Base-by-base conservation (phyloP, 2,797 vertebrate genomes). In the Fundulus diaphanus region DNA sequence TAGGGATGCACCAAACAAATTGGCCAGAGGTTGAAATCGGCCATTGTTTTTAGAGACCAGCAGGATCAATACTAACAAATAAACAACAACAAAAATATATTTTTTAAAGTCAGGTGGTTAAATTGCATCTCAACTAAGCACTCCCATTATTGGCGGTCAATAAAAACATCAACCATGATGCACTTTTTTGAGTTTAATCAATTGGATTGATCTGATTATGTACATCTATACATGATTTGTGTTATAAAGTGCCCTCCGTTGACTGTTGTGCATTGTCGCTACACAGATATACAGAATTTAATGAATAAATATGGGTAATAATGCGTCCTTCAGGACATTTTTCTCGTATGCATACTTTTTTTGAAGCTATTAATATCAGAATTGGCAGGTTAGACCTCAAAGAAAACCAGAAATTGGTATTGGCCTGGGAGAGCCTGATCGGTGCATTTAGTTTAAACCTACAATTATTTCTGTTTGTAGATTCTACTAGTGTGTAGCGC, bases 401-500 rank as follows among this genome's bases (percentile, higher is more conserved):
- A 40, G 40, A 40, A 40, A 40, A 40, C 40, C 5, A 40, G 40
- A 42, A 11, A 42, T 42, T 7, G 11, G 11, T 11, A 42, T 42
- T 42, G 40, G 40, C 11, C 7, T 8, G 11, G 20, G 37, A 63
- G 37, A 35, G 20, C 33, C 20, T 22, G 20, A 37, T 37, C 9
- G 18, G 2, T 42, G 40, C n/a, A 29, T 40, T 40, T 65, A 35
- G 18, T 40, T 40, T 65, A 35, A 7, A 65, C 35, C 22, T 13
- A 0, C 13, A 44, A 44, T 24, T 12, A 16, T 66, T 73, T 57
- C 0, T 3, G 31, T 31, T 57, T 79, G 59, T n/a, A n/a, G 35
- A 37, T 79, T 83, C 72, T 74, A 48, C 48, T 69, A 70, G 29
- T 35, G 52, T 20, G 48, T 65, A 27, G 8, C 8, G 33, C 27